phyloP scores from a whole-genome alignment of 2,888 invertebrate species.

The Hyalella azteca region DNA sequence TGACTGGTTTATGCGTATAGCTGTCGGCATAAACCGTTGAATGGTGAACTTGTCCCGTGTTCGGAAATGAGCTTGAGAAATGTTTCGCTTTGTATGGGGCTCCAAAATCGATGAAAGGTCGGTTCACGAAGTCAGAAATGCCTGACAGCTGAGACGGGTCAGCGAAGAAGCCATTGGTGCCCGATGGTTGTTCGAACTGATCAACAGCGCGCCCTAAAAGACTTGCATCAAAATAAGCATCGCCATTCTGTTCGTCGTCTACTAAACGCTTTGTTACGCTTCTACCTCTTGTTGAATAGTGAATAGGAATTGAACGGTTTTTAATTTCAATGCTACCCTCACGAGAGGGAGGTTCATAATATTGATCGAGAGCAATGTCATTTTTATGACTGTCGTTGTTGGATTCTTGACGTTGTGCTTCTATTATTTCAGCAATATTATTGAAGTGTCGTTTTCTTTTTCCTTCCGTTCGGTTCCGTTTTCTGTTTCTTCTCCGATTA shows the following conservation, averaged over 20 bases:
- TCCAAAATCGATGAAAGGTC: neutral
- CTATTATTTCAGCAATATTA: constrained; percentile 9
- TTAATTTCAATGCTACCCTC: too few relatives aligned
- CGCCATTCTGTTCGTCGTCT: neutral
- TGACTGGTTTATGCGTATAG: too few relatives aligned
- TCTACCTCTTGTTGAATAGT: too few relatives aligned
- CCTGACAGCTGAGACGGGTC: neutral
- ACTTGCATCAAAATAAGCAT: neutral
- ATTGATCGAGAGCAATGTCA: neutral
- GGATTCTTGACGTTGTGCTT: neutral
- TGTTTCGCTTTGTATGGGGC: neutral
- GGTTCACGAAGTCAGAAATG: neutral
- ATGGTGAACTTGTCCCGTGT: too few relatives aligned
- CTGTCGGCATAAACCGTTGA: too few relatives aligned
- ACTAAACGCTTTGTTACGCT: neutral
- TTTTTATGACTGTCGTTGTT: neutral
- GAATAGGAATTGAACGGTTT: too few relatives aligned
- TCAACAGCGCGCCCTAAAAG: neutral
- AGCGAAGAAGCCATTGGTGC: neutral
- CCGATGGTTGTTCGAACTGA: neutral
- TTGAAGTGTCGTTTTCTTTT: neutral
- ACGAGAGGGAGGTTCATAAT: neutral
- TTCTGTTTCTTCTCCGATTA: neutral
- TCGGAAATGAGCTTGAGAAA: too few relatives aligned
- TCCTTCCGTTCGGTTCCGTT: neutral